These are phyloP conservation scores for Saturnia japonica DNA, from an alignment of 2,888 invertebrate species.

Conservation along the genomic window DNA sequence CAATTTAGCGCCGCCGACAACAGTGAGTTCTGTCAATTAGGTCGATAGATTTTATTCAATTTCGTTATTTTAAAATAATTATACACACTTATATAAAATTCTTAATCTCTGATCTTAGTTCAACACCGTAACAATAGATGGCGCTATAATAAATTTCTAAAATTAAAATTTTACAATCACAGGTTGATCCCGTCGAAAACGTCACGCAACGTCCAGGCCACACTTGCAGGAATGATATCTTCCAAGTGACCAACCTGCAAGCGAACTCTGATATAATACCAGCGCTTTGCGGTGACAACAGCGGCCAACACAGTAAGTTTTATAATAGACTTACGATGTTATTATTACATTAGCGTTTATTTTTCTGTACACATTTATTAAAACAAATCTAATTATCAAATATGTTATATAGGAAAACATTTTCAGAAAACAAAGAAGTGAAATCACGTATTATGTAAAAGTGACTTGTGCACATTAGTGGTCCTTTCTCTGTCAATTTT, in stretches of 20 bases:
- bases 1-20: slow-evolving; percentile 74
- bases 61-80: too few species aligned
- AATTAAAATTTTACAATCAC: slow-evolving; percentile 18
- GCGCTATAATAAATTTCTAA: slow-evolving; percentile 12
- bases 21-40: slow-evolving; percentile 48
- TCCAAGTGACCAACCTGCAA: slow-evolving; percentile 74
- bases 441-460: too few species aligned
- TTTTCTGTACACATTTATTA: too few species aligned
- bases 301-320: slow-evolving; percentile 82
- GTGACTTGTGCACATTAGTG: too few species aligned
- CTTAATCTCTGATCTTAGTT: neutral
- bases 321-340: neutral
- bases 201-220: slow-evolving; percentile 72
- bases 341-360: too few species aligned
- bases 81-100: neutral
- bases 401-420: too few species aligned
- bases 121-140: slow-evolving; percentile 24
- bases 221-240: slow-evolving; percentile 76
- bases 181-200: slow-evolving; percentile 72
- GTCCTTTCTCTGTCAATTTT: too few species aligned
- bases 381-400: too few species aligned
- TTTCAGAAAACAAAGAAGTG: too few species aligned
- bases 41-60: too few species aligned
- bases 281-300: slow-evolving; percentile 83
- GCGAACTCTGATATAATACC: slow-evolving; percentile 78